Percentiles rank a stretch among this genome's conserved stretches.
Conservation (phyloP, 2,113 vertebrate species). For the Halcyon malimbica region DNA sequence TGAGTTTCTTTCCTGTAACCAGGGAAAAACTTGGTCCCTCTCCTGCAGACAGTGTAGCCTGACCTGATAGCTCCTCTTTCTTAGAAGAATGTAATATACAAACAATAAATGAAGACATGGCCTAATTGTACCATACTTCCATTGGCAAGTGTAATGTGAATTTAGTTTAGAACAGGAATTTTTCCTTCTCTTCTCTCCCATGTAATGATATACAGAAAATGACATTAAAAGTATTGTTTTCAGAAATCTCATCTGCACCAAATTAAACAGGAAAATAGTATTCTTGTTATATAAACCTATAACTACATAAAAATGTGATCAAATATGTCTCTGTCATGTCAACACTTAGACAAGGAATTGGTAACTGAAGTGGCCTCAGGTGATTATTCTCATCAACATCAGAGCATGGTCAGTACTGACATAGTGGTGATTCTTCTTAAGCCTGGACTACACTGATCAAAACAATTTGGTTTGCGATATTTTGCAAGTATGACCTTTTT, state of each 20-base stretch:
- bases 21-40: neutral
- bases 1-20: neutral
- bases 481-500: neutral
- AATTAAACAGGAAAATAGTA: neutral
- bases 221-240: neutral
- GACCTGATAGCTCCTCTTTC: neutral
- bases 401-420: neutral
- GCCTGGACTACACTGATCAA: neutral
- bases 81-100: neutral
- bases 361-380: neutral
- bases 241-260: neutral
- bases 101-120: neutral
- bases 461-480: neutral
- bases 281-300: neutral
- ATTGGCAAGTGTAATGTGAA: neutral
- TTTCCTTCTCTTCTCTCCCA: neutral
- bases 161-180: neutral
- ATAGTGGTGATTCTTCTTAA: neutral
- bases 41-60: neutral
- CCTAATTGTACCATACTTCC: neutral
- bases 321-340: neutral
- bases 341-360: neutral
- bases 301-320: neutral
- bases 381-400: neutral
- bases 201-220: neutral